phyloP scores from a whole-genome alignment of 1,140 invertebrate species.

The Epicauta chinensis region DNA sequence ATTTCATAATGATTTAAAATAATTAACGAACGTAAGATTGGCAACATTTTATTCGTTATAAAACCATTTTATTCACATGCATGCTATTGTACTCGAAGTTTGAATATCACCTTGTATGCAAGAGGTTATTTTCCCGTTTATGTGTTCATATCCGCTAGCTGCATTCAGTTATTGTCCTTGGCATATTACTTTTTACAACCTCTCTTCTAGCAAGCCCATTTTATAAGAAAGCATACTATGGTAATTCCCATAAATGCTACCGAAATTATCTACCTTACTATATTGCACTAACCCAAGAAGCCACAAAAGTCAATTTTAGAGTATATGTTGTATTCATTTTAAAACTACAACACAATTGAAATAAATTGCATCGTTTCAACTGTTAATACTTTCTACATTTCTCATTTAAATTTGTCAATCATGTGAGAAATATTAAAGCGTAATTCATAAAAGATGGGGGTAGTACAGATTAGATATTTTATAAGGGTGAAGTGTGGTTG shows the following conservation, averaged over 20 bases:
- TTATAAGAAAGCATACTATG: constrained; percentile 13
- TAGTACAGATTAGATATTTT: background rate
- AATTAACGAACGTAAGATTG: no score
- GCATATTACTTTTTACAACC: constrained; percentile 30
- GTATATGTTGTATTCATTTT: no score
- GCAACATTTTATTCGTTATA: no score
- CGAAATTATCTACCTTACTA: constrained; percentile 18
- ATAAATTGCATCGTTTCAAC: no score
- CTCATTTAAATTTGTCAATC: constrained; percentile 13
- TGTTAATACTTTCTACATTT: constrained; percentile 5
- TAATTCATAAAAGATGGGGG: constrained; percentile 2
- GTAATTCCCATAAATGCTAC: constrained; percentile 18
- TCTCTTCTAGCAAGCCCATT: constrained; percentile 20
- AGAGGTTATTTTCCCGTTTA: constrained; percentile 31
- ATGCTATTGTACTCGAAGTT: constrained; percentile 19
- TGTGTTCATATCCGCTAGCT: constrained; percentile 34
- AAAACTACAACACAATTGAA: no score
- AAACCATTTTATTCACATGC: no score
- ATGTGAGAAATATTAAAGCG: constrained; percentile 17
- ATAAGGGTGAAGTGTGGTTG: constrained; percentile 1
- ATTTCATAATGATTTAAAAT: no score
- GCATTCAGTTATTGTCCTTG: constrained; percentile 33
- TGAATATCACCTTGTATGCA: constrained; percentile 26
- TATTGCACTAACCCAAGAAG: constrained; percentile 12
- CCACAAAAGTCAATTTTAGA: no score